Evolutionary conservation across 2,888 invertebrate genomes (phyloP).

Genomic region (Philhelius pedissequus): DNA sequence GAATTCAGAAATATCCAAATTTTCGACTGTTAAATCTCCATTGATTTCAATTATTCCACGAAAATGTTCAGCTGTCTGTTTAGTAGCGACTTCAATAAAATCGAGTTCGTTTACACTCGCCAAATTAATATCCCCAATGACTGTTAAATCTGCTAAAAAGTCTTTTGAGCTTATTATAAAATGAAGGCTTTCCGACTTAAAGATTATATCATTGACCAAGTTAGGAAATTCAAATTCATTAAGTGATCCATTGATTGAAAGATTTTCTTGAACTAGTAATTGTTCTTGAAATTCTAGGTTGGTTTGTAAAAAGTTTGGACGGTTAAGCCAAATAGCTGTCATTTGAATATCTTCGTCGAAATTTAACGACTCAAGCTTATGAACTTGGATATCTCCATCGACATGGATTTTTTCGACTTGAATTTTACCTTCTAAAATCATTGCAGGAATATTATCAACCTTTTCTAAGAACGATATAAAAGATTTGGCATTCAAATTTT

Average conservation of each 20-base stretch:
- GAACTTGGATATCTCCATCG: conserved; percentile 72
- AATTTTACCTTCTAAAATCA: conserved; percentile 77
- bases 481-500: conserved; percentile 75
- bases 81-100: conserved; percentile 77
- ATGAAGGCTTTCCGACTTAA: conserved; percentile 73
- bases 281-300: conserved; percentile 73
- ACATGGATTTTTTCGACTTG: conserved; percentile 78
- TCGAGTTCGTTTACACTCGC: conserved; percentile 77
- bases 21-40: conserved; percentile 72
- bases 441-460: conserved; percentile 73
- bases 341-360: conserved; percentile 75
- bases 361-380: conserved; percentile 71
- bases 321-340: conserved; percentile 77
- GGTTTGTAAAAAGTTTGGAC: conserved; percentile 75
- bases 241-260: conserved; percentile 74
- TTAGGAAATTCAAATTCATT: conserved; percentile 76
- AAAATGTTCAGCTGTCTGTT: conserved; percentile 70
- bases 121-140: conserved; percentile 74
- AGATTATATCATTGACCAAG: conserved; percentile 77
- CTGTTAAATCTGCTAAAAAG: conserved; percentile 72
- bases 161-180: conserved; percentile 72
- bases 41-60: conserved; percentile 71
- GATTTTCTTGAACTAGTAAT: conserved; percentile 70
- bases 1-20: conserved; percentile 68
- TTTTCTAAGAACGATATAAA: conserved; percentile 73